Base-by-base conservation (phyloP, 2,797 vertebrate species). In the Oceanodroma leucorhoa region DNA sequence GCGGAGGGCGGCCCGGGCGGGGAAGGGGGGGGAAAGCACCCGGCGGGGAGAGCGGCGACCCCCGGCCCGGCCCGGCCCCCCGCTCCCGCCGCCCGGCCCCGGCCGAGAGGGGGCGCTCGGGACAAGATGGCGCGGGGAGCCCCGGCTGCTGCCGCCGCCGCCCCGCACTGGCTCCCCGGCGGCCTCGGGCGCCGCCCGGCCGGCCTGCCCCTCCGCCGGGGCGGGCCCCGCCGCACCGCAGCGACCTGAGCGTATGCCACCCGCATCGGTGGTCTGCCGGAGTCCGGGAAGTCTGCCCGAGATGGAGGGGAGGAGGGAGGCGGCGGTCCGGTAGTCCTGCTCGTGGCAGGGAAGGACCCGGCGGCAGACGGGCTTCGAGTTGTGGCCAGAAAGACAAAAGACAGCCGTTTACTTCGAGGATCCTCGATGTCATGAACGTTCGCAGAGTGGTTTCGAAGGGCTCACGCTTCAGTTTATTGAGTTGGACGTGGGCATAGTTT, bases 1-100 rank as follows among this genome's bases (percentile, higher is more conserved):
- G 97, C 93, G 96, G 95, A 88, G 90, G 80, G 50, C 64, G 29
- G 65, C 71, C 45, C 30, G 29, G 62, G 32, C n/a, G 27, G 41
- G 55, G 36, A 38, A n/a, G n/a, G n/a, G n/a, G n/a, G n/a, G 26
- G 29, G 41, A 10, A 23, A 57, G 62, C 61, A 22, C 26, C 14
- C 58, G n/a, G 36, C 57, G 23, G 12, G 8, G 48, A 30, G 18
- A 43, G 15, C 51, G 15, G 43, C 8, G 67, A 22, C 45, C 51
- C 34, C 20, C 9, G 24, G 21, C 21, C 45, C 6, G 4, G 15
- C 17, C 11, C 18, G 4, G 66, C 58, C 78, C 72, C 50, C 40
- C 14, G 14, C 18, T 19, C 43, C 27, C 16, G 7, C 53, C 11
- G 9, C 23, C 24, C 50, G 4, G 71, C 60, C 79, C 65, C 46